Percentiles rank a stretch among this genome's conserved stretches.
These are phyloP conservation scores for Acanthisitta chloris DNA, from an alignment of 2,113 vertebrate species.

Conservation along the genomic window DNA sequence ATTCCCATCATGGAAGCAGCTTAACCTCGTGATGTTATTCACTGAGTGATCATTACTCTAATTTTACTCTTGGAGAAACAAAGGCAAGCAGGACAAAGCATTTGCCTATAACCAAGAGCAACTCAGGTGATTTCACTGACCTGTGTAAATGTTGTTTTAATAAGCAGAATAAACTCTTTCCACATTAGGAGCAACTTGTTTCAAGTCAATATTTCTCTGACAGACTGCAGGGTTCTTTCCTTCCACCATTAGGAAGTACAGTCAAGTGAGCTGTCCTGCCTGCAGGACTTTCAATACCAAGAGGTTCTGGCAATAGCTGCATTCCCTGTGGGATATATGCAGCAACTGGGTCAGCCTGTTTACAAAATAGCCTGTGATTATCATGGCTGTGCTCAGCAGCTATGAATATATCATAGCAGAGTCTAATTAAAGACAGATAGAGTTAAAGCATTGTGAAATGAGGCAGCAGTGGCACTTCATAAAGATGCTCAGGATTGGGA, in stretches of 20 bases:
- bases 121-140: not conserved
- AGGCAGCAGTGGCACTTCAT: not conserved
- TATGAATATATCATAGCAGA: not conserved
- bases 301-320: not conserved
- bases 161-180: not conserved
- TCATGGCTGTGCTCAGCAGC: not conserved
- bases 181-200: not conserved
- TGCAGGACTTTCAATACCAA: not conserved
- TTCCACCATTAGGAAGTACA: not conserved
- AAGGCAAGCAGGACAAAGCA: not conserved
- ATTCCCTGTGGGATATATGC: not conserved
- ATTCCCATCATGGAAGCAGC: not conserved
- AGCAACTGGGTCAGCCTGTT: not conserved
- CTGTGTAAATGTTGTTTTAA: not conserved
- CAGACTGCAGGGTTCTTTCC: not conserved
- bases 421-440: not conserved
- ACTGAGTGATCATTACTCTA: not conserved
- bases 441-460: not conserved
- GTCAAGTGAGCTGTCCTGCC: not conserved
- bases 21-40: not conserved
- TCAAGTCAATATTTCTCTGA: not conserved
- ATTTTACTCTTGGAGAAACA: not conserved
- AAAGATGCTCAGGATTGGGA: not conserved
- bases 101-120: not conserved
- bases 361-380: not conserved